Base-by-base conservation (phyloP, 2,888 invertebrate species). In the Xestia sexstrigata region DNA sequence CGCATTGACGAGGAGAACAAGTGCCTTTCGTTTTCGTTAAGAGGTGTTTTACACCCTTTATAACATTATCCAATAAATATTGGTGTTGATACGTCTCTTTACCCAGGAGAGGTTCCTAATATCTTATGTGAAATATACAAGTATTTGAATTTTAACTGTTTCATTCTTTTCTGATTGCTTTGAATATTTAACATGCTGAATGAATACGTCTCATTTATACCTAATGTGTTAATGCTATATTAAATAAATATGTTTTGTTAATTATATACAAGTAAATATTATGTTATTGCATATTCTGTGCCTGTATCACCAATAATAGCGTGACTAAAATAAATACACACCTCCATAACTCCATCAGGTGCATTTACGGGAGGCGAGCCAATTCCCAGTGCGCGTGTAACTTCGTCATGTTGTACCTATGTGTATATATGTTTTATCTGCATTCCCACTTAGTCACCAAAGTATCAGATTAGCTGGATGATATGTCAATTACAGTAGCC, bases 341-440 rank as follows among this genome's bases (percentile, higher is more conserved):
- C 91, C 89, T 91, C 42, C n/a, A 72, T 30, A 76, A 15, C 75
- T 30, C 9, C 35, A 83, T 87, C 92, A 92, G 92, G 91, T 94
- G 93, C 93, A 91, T 88, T 87, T 82, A 89, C 90, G 91, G 94
- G 93, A 92, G 78, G 74, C 42, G 52, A 88, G 95, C 95, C 95
- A 95, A 93, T 88, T 83, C 83, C 75, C 58, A 72, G 63, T 47
- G 87, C 90, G 87, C 89, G 88, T 89, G 88, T 85, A 73, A 74
- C 69, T 65, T 11, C 39, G 65, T 79, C 70, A 73, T 75, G 66
- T 23, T 68, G n/a, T 66, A 66, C 49, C 55, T 65, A 66, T 49
- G 15, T 71, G 63, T 35, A 9, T 79, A 72, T 42, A 13, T 42
- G 23, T n/a, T 42, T 72, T 42, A 39, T 80, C 20, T 67, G 23